Base-by-base conservation (phyloP, 2,888 invertebrate species). In the Trypoxylon attenuatum region DNA sequence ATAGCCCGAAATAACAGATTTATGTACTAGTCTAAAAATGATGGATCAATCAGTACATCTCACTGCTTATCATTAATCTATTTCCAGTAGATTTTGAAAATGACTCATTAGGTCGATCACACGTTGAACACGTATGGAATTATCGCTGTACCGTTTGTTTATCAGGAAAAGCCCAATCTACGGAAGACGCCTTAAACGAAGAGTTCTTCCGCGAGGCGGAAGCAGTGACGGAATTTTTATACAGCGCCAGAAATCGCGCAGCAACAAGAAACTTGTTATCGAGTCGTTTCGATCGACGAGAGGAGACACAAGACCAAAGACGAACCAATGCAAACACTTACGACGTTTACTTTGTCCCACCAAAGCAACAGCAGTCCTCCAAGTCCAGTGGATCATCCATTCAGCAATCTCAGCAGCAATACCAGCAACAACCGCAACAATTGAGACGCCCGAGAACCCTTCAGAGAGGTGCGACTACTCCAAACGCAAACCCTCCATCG, bases 161-260 rank as follows among this genome's bases (percentile, higher is more conserved):
- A 59, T 10, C 71, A 87, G 86, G 86, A 53, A 86, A 86, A 69
- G 82, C 85, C 19, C 85, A 86, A 57, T 87, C 87, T 10, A 84
- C 84, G 5, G 87, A 86, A 46, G 83, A 84, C 50, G 76, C 81
- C 45, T 73, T 88, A 15, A 87, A 89, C 71, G 88, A 89, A 47
- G 89, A 89, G 51, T 81, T 89, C 52, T 73, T 89, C n/a, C 87
- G 90, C 15, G 90, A 90, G 71, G 89, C 90, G 1, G 89, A 90
- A 78, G 88, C 89, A 1, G 90, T 90, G 4, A 89, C 90, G 0
- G 90, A 90, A 68, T 90, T 88, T 79, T 81, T 90, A 6, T 90
- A 90, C 76, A 89, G 90, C 0, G 89, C 88, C 22, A 82, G 90
- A 50, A 89, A 88, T 66, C 87, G 89, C 38, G 88, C 88, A 3